Conservation (phyloP, 2,888 invertebrate genomes). For the Cancer borealis region DNA sequence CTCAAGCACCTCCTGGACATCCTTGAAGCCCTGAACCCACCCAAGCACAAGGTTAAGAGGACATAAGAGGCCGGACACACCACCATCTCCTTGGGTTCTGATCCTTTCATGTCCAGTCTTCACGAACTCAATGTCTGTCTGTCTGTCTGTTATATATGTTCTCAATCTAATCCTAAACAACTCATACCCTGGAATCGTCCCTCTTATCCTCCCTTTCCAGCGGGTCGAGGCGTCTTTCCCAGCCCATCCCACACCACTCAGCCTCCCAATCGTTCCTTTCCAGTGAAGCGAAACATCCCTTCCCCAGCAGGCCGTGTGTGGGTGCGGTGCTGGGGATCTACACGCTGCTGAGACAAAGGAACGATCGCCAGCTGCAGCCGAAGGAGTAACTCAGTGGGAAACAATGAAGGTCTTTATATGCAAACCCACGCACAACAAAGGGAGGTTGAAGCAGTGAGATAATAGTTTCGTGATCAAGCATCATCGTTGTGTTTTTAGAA, state of each 20-base stretch:
- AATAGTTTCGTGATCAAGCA: not conserved
- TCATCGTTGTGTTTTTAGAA: not conserved
- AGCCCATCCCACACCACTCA: not conserved
- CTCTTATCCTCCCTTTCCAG: not conserved
- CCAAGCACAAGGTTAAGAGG: no score
- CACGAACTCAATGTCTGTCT: no score
- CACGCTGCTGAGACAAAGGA: not conserved
- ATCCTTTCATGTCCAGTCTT: no score
- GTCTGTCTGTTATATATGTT: no score
- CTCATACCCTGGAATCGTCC: no score
- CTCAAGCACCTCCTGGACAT: no score
- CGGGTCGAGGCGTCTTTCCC: not conserved
- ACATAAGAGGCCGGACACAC: no score
- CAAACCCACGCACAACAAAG: not conserved
- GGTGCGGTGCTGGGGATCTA: not conserved
- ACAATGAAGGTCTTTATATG: slow-evolving; percentile 27
- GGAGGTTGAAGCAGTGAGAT: not conserved
- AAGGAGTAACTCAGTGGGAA: not conserved
- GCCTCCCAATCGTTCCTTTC: not conserved
- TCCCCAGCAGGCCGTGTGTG: no score
- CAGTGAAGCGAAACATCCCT: slow-evolving; percentile 17
- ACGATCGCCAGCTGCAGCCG: not conserved
- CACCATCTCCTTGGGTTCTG: no score
- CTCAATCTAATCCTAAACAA: no score
- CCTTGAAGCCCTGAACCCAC: no score